These are phyloP conservation scores for Merluccius polli DNA, from an alignment of 2,797 vertebrate genomes.

Conservation along the genomic window DNA sequence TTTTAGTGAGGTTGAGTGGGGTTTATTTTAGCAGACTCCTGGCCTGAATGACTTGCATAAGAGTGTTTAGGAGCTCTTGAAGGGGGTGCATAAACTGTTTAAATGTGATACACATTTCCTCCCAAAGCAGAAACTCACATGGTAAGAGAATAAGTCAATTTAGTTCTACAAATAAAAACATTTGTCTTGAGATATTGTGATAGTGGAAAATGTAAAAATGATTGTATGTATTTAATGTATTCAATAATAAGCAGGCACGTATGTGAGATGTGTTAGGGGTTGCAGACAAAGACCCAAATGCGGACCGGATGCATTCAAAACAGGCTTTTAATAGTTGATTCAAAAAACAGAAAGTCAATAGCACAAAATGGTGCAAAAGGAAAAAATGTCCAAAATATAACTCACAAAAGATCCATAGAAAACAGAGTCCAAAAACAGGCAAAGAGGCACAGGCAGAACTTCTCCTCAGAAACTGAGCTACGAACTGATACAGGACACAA, in stretches of 20 bases:
- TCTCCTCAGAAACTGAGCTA: no score
- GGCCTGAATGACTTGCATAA: slow-evolving; percentile 35
- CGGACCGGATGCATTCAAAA: no score
- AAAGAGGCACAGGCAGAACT: no score
- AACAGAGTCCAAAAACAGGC: no score
- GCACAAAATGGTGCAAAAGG: no score
- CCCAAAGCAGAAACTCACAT: not conserved
- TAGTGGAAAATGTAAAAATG: not conserved
- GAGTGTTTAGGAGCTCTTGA: slow-evolving; percentile 34
- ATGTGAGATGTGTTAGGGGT: not conserved
- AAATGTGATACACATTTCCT: not conserved
- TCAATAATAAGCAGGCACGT: not conserved
- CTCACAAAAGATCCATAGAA: no score
- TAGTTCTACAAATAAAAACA: not conserved
- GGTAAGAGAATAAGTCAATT: not conserved
- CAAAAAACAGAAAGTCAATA: no score
- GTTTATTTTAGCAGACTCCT: slow-evolving; percentile 42
- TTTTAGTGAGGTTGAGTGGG: not conserved
- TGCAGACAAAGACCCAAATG: no score
- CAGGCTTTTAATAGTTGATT: no score
- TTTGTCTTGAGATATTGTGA: not conserved
- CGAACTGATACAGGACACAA: no score
- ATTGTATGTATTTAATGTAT: not conserved
- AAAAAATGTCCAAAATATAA: no score
- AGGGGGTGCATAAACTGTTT: slow-evolving; percentile 37